Conservation (phyloP, 2,113 vertebrate genomes). For the Grammomys surdaster region DNA sequence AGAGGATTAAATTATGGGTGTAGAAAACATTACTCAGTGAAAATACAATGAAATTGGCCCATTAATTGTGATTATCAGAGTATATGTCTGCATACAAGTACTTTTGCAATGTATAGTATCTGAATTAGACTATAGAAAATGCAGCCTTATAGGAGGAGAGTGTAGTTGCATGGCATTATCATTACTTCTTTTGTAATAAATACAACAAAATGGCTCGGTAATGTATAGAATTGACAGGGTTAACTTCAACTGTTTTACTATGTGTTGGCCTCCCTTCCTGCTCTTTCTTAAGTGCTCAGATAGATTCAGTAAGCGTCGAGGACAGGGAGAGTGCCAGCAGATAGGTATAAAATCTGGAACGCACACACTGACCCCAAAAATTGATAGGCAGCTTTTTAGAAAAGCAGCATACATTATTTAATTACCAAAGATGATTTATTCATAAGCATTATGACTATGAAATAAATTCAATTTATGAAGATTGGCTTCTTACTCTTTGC, state of each 20-base stretch:
- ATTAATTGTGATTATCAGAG: neutral
- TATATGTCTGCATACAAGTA: neutral
- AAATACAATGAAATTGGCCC: neutral
- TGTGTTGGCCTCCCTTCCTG: constrained; percentile 17
- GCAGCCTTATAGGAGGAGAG: neutral
- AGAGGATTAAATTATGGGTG: neutral
- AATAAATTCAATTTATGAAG: constrained; percentile 81
- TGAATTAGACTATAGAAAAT: constrained; percentile 33
- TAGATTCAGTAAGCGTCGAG: neutral
- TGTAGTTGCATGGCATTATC: neutral
- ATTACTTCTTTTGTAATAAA: constrained; percentile 54
- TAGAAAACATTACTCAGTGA: neutral
- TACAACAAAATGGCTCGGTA: neutral
- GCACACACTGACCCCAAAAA: neutral
- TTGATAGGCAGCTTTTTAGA: constrained; percentile 36
- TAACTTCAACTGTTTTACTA: neutral
- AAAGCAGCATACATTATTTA: constrained; percentile 63
- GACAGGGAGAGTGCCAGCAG: neutral
- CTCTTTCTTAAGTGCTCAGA: constrained; percentile 5
- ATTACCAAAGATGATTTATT: constrained; percentile 80
- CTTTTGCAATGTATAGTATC: neutral
- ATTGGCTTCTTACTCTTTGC: constrained; percentile 68
- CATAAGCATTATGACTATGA: constrained; percentile 79
- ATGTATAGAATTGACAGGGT: neutral
- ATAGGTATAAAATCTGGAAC: neutral